Evolutionary conservation across 2,113 vertebrate genomes (phyloP).

Genomic region (Ellobius talpinus): DNA sequence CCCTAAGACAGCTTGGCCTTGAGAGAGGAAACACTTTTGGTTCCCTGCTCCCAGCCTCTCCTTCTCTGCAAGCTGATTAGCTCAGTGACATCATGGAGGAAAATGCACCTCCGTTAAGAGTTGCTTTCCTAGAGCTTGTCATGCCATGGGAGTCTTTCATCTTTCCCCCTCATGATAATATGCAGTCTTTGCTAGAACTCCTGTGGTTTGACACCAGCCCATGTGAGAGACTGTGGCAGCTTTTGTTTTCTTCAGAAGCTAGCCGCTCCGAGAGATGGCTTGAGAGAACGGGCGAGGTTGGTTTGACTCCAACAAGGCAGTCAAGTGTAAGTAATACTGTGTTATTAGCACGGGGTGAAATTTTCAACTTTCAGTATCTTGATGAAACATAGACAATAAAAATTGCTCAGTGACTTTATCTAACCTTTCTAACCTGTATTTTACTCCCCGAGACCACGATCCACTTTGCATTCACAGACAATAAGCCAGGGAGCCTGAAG

Average conservation of each 20-base stretch:
- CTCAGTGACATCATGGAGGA: background rate
- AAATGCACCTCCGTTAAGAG: slow-evolving; percentile 54
- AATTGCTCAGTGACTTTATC: slow-evolving; percentile 83
- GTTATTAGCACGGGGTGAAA: slow-evolving; percentile 88
- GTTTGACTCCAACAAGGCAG: slow-evolving; percentile 84
- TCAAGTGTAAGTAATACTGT: slow-evolving; percentile 87
- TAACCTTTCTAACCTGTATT: slow-evolving; percentile 87
- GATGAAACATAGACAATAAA: slow-evolving; percentile 87
- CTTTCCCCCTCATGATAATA: slow-evolving; percentile 65
- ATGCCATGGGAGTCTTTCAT: slow-evolving; percentile 54
- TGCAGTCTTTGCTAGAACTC: slow-evolving; percentile 70
- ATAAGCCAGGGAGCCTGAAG: slow-evolving; percentile 74
- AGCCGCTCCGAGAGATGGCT: slow-evolving; percentile 76
- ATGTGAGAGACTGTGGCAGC: slow-evolving; percentile 66
- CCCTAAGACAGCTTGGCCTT: background rate
- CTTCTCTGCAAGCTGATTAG: slow-evolving; percentile 19
- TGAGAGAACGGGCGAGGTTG: slow-evolving; percentile 80
- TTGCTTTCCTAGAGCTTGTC: slow-evolving; percentile 71
- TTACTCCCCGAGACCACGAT: slow-evolving; percentile 86
- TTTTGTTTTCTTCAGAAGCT: slow-evolving; percentile 82
- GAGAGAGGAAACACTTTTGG: background rate
- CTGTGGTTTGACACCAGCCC: slow-evolving; percentile 75
- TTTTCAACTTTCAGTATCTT: slow-evolving; percentile 85
- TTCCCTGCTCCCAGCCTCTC: background rate
- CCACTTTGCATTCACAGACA: slow-evolving; percentile 75